Base-by-base conservation (phyloP, 2,113 vertebrate genomes). In the Tympanuchus pallidicinctus region DNA sequence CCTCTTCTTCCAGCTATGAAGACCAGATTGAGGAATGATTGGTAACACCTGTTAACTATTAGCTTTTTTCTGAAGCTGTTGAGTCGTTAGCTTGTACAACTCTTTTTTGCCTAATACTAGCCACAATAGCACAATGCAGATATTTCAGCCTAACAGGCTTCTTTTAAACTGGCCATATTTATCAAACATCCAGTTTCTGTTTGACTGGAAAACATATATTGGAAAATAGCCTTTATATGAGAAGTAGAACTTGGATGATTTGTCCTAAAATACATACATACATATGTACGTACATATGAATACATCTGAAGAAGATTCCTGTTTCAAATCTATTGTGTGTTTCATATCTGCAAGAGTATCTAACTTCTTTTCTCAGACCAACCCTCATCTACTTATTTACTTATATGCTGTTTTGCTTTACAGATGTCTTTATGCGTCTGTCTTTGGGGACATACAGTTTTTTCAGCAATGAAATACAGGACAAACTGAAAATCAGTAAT, bases 11-110 rank as follows among this genome's bases (percentile, higher is more conserved):
- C 67, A 89, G 64, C 65, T 92, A 59, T 36, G 83, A 82, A 76
- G n/a, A 59, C 54, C 88, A 90, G 91, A 72, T 89, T 96, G 95
- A 71, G 43, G 25, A 85, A 48, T 94, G 76, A 97, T 96, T 96
- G 87, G 34, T 72, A 95, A 94, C 95, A 97, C 90, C 95, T 97
- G 95, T 96, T 95, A 97, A 81, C 91, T 89, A 86, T 90, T 61
- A 45, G 64, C 32, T 87, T 90, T 91, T 94, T 91, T 93, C 86
- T 76, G 48, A 83, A 95, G 77, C 70, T 82, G 19, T 92, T 80
- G 87, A 89, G 36, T 65, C 43, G 66, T 18, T 48, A 92, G 89
- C 40, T 40, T 77, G 20, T 36, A 73, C 59, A 82, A 61, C 28
- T 45, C 16, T 69, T 93, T 75, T 63, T 77, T 43, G 27, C 61